Evolutionary conservation across 2,113 vertebrate species (phyloP).

Genomic region (Mus spicilegus): DNA sequence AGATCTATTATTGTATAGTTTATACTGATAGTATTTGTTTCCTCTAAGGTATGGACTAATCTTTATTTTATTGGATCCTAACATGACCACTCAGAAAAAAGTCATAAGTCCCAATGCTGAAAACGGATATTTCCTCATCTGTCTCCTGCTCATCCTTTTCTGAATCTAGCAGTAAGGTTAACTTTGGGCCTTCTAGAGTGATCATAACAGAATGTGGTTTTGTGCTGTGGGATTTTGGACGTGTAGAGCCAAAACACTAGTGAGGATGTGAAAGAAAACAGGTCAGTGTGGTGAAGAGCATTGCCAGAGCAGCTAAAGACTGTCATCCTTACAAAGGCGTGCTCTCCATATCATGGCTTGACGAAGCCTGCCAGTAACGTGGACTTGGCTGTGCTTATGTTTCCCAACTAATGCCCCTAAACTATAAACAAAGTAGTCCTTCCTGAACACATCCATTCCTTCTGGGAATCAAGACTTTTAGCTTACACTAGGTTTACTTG

Average conservation of each 20-base stretch:
- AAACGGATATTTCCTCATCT: neutral
- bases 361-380: neutral
- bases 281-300: neutral
- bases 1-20: constrained; percentile 16
- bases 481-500: neutral
- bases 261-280: neutral
- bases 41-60: constrained; percentile 9
- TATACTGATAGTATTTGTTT: neutral
- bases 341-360: neutral
- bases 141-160: neutral
- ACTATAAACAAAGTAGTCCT: neutral
- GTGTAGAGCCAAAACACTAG: neutral
- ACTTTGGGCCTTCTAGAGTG: neutral
- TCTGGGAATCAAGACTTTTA: neutral
- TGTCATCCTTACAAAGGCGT: neutral
- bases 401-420: neutral
- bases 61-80: constrained; percentile 38
- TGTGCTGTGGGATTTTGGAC: neutral
- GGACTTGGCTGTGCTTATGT: constrained; percentile 16
- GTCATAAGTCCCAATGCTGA: neutral
- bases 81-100: constrained; percentile 50
- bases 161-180: neutral
- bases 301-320: neutral
- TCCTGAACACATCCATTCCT: neutral
- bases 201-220: neutral